phyloP scores from a whole-genome alignment of 92 coral and sea anemone genomes.

The Muricea muricata region DNA sequence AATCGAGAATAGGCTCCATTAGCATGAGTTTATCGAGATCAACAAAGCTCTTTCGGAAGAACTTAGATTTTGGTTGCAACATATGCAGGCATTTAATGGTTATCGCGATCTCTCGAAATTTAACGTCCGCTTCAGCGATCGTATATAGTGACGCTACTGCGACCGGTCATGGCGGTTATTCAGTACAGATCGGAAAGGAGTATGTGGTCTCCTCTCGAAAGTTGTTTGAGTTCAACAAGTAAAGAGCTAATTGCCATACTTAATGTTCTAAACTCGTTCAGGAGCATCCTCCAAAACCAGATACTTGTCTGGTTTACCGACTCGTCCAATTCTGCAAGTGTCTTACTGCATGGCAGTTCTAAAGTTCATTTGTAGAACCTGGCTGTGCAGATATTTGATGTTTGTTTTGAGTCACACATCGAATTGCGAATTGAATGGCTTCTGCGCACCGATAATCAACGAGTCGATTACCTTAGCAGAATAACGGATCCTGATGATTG shows the following conservation, averaged over 20 bases:
- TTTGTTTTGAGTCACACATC: constrained; percentile 54
- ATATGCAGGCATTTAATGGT: constrained; percentile 59
- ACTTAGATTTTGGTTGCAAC: constrained; percentile 57
- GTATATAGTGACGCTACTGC: constrained; percentile 66
- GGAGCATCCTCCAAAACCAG: constrained; percentile 23
- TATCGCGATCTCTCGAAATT: constrained; percentile 38
- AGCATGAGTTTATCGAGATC: constrained; percentile 48
- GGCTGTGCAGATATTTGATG: constrained; percentile 54
- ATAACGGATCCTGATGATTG: constrained; percentile 72
- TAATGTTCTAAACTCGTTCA: constrained; percentile 39
- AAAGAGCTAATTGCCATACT: constrained; percentile 69
- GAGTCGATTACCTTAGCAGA: constrained; percentile 62
- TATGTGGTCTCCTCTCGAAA: constrained; percentile 51
- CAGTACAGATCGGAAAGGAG: constrained; percentile 39
- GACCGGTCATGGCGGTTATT: constrained; percentile 62
- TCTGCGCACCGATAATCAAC: constrained; percentile 59
- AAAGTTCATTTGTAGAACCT: constrained; percentile 54
- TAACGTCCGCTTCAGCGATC: constrained; percentile 6
- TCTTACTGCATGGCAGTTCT: constrained; percentile 69
- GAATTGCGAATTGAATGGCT: constrained; percentile 71
- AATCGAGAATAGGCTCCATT: constrained; percentile 44
- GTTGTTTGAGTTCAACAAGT: constrained; percentile 55
- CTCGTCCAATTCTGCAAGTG: constrained; percentile 68
- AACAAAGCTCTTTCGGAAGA: constrained; percentile 49
- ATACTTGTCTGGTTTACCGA: constrained; percentile 57